Evolutionary conservation across 2,888 invertebrate species (phyloP).

Genomic region (Cryptocephalus moraei): DNA sequence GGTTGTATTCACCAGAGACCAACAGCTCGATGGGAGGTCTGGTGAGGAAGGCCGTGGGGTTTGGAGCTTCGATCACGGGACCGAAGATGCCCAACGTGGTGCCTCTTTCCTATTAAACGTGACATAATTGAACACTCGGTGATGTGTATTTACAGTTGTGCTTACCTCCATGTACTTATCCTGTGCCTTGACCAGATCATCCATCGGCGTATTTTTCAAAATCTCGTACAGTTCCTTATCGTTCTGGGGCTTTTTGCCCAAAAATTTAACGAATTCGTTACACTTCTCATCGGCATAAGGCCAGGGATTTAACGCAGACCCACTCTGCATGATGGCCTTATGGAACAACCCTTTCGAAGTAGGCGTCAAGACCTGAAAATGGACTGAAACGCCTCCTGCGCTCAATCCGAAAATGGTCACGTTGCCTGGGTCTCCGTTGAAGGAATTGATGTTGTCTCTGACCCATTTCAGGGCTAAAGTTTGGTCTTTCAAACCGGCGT

Average conservation of each 20-base stretch:
- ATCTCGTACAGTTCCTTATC: constrained; percentile 8
- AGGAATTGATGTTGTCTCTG: constrained; percentile 36
- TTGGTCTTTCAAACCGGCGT: constrained; percentile 41
- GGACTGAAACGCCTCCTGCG: constrained; percentile 39
- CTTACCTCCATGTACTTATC: constrained; percentile 2
- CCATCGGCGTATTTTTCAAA: constrained; percentile 7
- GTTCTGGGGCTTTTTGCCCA: background rate
- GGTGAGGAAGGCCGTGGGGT: constrained; percentile 11
- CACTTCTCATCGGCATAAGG: constrained; percentile 11
- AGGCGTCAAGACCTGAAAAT: constrained; percentile 40
- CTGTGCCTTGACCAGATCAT: constrained; percentile 5
- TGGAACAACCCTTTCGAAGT: constrained; percentile 29
- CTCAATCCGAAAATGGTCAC: constrained; percentile 41
- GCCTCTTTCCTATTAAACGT: too few species aligned
- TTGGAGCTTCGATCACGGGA: constrained; percentile 9
- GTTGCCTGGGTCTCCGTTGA: constrained; percentile 37
- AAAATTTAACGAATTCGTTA: constrained; percentile 6
- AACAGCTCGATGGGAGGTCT: constrained; percentile 14
- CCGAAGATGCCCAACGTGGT: background rate
- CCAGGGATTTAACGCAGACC: constrained; percentile 12
- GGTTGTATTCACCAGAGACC: constrained; percentile 13
- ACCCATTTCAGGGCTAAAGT: constrained; percentile 40
- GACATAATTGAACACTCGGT: background rate
- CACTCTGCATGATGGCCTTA: constrained; percentile 17
- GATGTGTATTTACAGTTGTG: background rate